Conservation (phyloP, 2,113 vertebrate species). For the Theristicus caerulescens region DNA sequence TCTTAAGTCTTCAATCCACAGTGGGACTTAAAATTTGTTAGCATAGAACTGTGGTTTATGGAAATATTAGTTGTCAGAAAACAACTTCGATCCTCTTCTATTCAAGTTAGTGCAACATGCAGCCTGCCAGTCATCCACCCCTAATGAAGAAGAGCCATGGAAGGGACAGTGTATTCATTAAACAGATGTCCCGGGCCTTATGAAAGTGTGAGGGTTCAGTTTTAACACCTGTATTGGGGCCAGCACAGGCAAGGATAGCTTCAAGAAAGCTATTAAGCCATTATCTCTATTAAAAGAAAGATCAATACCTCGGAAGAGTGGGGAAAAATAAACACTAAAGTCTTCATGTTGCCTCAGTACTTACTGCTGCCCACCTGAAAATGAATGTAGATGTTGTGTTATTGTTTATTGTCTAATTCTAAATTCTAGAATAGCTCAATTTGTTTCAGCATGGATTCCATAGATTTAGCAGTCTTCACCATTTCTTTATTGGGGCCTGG, state of each 20-base stretch:
- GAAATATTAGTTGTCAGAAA: neutral
- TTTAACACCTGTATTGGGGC: neutral
- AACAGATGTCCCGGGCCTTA: neutral
- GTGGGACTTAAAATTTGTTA: neutral
- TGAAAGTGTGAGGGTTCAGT: neutral
- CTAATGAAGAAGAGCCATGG: neutral
- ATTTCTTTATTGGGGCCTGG: neutral
- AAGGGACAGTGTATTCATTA: neutral
- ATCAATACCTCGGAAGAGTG: neutral
- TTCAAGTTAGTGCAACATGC: neutral
- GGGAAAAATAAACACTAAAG: neutral
- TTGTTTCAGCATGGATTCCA: neutral
- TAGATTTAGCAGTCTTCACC: neutral
- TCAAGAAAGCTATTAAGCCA: neutral
- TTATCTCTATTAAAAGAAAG: neutral
- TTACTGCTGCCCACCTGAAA: neutral
- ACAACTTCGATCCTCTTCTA: neutral
- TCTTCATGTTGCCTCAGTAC: neutral
- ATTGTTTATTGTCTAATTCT: neutral
- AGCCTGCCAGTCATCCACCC: neutral
- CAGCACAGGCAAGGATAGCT: neutral
- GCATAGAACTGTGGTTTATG: neutral
- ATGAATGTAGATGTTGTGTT: neutral
- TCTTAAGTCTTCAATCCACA: neutral
- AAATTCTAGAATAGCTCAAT: neutral